These are phyloP conservation scores for Rhabdornis inornatus DNA, from an alignment of 2,113 vertebrate genomes.

Conservation along the genomic window DNA sequence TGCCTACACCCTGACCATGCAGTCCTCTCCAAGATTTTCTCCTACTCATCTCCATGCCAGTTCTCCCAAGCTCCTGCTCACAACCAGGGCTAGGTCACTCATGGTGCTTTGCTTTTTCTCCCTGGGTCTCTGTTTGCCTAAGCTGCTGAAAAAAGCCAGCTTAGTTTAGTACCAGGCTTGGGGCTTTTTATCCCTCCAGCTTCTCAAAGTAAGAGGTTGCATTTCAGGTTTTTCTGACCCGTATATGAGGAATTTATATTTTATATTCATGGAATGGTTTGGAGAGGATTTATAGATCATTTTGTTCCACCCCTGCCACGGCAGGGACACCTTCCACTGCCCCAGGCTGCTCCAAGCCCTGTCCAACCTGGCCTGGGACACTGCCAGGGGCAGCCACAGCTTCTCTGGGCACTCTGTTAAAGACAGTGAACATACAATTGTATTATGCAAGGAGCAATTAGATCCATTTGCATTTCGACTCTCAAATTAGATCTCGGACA, in stretches of 20 bases:
- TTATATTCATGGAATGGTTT: background rate
- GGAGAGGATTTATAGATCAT: background rate
- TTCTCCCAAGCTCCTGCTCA: background rate
- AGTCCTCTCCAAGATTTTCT: background rate
- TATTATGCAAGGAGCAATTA: background rate
- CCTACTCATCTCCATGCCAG: background rate
- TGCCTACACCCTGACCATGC: background rate
- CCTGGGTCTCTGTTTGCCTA: background rate
- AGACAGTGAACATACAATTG: background rate
- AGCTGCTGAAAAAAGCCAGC: background rate
- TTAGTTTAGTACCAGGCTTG: background rate
- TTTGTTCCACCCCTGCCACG: background rate
- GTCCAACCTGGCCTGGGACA: background rate
- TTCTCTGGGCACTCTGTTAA: background rate
- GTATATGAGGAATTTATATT: background rate
- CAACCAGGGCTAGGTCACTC: background rate
- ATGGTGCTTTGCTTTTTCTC: background rate
- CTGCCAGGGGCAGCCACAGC: background rate
- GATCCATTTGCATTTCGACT: background rate
- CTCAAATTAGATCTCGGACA: background rate
- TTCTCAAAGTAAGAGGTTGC: background rate
- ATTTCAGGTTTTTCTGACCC: background rate
- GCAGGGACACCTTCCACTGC: rapidly evolving
- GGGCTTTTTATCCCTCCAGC: background rate
- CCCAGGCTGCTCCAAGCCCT: background rate